These are phyloP conservation scores for Cyanoderma ruficeps DNA, from an alignment of 2,113 vertebrate species.

Conservation along the genomic window DNA sequence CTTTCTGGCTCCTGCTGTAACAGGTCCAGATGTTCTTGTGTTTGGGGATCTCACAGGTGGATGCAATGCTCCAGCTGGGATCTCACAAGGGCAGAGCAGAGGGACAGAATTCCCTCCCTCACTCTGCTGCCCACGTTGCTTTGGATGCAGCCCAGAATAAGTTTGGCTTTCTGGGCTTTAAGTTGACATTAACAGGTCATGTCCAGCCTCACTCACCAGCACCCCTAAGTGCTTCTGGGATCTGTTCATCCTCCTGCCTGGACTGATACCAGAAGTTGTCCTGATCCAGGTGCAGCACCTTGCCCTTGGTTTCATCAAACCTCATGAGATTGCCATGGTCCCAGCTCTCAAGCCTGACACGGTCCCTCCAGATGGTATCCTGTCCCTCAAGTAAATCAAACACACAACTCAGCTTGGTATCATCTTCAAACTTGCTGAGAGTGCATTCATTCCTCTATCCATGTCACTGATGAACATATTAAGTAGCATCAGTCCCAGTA, in stretches of 20 bases:
- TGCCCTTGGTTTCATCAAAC: neutral
- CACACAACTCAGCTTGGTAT: neutral
- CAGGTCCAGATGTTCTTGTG: neutral
- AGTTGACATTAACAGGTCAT: fast-evolving
- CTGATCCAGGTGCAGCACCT: neutral
- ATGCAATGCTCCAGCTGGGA: neutral
- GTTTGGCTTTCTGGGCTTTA: neutral
- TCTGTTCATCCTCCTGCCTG: neutral
- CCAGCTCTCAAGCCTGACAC: neutral
- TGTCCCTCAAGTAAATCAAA: fast-evolving
- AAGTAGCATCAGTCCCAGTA: neutral
- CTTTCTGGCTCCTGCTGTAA: neutral
- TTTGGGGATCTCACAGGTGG: neutral
- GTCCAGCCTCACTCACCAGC: neutral
- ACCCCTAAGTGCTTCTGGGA: neutral
- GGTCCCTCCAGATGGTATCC: neutral
- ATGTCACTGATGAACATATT: neutral
- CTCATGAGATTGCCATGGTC: neutral
- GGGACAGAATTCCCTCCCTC: neutral
- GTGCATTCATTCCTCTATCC: neutral
- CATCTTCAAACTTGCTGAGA: neutral
- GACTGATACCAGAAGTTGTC: fast-evolving
- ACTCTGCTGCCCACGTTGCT: neutral
- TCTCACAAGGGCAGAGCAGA: neutral
- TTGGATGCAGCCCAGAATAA: neutral